Base-by-base conservation (phyloP, 2,888 invertebrate genomes). In the Ormyrus nitidulus region DNA sequence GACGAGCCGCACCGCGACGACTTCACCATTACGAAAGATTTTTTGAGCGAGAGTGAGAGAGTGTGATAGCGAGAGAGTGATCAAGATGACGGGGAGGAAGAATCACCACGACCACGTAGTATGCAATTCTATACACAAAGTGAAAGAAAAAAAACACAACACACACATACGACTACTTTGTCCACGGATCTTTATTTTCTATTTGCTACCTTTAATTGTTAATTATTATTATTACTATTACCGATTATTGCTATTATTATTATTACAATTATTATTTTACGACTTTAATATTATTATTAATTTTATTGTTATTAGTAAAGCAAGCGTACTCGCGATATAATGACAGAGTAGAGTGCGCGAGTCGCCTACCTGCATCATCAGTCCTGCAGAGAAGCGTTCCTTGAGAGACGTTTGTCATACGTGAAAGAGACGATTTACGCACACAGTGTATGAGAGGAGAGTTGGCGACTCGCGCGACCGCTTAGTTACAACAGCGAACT, bases 31-130 rank as follows among this genome's bases (percentile, higher is more conserved):
- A 56, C 59, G 46, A 53, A 61, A 9, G 53, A 68, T 62, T 11
- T 10, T 62, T 13, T 9, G 49, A 59, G 58, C 46, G 78, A 73
- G 13, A 44, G 34, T 10, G 72, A 66, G 56, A 70, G 70, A 62
- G 65, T 72, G 51, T 73, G 82, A 82, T 6, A 6, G 65, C 7
- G 46, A 46, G 62, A 51, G n/a, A 19, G 54, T 13, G 44, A 54
- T 19, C 49, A 34, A 44, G 48, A 80, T 68, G 79, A 62, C 69
- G 81, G 83, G 80, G 77, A 77, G 75, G 68, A 82, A 79, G 80
- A 66, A 82, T 83, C 80, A 82, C 83, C 71, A 78, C 82, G 79
- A 77, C 83, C 83, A 85, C 84, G 83, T 87, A 88, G 87, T 88
- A 85, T 84, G 85, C 85, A 84, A 73, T 83, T 85, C 85, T 85